phyloP scores from a whole-genome alignment of 2,888 invertebrate species.

The Deilephila porcellus region DNA sequence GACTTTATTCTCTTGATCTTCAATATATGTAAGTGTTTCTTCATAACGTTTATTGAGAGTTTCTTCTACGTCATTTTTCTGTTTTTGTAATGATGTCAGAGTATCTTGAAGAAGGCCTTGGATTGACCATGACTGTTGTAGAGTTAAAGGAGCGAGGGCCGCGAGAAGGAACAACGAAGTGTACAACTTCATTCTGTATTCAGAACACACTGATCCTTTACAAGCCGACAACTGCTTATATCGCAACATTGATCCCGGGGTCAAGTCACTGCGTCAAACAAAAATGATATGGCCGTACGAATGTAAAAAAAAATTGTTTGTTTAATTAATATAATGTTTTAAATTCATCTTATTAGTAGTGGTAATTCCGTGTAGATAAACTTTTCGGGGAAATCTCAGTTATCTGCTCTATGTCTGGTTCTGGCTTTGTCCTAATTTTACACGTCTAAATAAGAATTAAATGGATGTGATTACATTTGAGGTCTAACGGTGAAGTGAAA shows the following conservation, averaged over 20 bases:
- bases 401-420: too few species aligned
- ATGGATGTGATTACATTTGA: too few species aligned
- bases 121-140: constrained; percentile 42
- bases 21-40: constrained; percentile 54
- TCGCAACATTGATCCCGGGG: constrained; percentile 19
- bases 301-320: not conserved
- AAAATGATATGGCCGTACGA: not conserved
- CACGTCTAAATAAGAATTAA: too few species aligned
- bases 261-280: constrained; percentile 22
- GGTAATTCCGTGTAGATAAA: not conserved
- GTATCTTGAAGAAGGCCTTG: constrained; percentile 41
- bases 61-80: constrained; percentile 52
- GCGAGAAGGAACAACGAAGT: constrained; percentile 36
- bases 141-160: constrained; percentile 35
- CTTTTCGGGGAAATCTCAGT: not conserved
- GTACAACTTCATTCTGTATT: constrained; percentile 43
- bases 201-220: constrained; percentile 23
- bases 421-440: too few species aligned
- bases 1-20: constrained; percentile 61
- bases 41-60: constrained; percentile 53
- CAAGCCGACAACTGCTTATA: constrained; percentile 12
- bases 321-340: not conserved
- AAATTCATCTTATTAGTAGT: not conserved
- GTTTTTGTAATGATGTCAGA: constrained; percentile 44
- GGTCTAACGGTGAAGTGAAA: too few species aligned